phyloP scores from a whole-genome alignment of 2,888 invertebrate genomes.

The Saturnia japonica region DNA sequence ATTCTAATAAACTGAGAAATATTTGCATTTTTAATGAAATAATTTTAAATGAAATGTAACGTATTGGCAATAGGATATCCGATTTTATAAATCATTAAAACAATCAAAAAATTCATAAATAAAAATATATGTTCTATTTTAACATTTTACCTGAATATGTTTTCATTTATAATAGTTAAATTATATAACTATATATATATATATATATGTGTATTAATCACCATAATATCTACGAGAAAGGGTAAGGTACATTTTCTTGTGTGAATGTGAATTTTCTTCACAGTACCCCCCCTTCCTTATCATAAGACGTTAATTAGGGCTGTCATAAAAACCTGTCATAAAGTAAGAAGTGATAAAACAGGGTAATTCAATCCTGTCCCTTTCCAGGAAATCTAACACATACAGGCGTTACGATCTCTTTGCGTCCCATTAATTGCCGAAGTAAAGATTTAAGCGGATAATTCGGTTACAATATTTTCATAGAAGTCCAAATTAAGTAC shows the following conservation, averaged over 20 bases:
- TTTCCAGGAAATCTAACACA: slow-evolving; percentile 10
- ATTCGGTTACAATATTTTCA: not conserved
- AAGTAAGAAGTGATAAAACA: slow-evolving; percentile 13
- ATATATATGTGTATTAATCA: too few relatives aligned
- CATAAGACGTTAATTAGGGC: slow-evolving; percentile 14
- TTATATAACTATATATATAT: not conserved
- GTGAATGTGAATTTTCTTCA: not conserved
- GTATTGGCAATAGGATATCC: too few relatives aligned
- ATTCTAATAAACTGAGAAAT: not conserved
- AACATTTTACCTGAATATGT: too few relatives aligned
- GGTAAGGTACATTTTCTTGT: not conserved
- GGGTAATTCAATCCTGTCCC: slow-evolving; percentile 4
- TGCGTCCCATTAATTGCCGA: not conserved
- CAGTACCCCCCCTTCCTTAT: not conserved
- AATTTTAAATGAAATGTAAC: too few relatives aligned
- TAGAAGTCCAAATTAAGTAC: not conserved
- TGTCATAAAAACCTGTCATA: slow-evolving; percentile 10
- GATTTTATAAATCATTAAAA: too few relatives aligned
- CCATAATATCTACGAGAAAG: not conserved
- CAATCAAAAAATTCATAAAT: too few relatives aligned
- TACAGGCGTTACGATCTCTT: slow-evolving; percentile 7
- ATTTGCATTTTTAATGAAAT: too few relatives aligned
- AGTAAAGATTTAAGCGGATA: not conserved
- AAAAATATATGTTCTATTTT: too few relatives aligned
- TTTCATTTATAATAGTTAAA: too few relatives aligned